Evolutionary conservation across 2,113 vertebrate species (phyloP), one percentile per base, ranked within the genome.

Genomic region (Brachypteracias leptosomus): DNA sequence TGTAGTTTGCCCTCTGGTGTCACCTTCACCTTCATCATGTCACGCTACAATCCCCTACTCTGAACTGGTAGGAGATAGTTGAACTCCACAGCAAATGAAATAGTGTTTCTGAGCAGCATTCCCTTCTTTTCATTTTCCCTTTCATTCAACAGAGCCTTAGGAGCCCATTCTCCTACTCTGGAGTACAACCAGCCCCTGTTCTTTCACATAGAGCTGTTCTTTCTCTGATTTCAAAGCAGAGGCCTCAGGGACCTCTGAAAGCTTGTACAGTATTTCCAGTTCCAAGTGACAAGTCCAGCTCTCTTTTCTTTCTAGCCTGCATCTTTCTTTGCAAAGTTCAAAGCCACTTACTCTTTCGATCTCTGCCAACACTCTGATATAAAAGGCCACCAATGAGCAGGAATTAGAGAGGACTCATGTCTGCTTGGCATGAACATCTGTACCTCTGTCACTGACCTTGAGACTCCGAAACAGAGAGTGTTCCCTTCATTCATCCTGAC

Each of bases 81-180:
- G 67, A 96, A 93, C 55, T 90, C 63, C 42, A 63, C 35, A 54
- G 35, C 68, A 66, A 46, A 94, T 2, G 0, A 33, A 82, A 85
- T 9, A 51, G 8, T 13, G 24, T 62, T 91, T 93, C 82, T 80
- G 72, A 77, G 63, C 21, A 59, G 51, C 13, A n/a, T 80, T 62
- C 42, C 62, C 16, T 46, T 82, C 78, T 95, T 90, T 91, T 93
- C 55, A 71, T 89, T 93, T 95, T 85, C 55, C 33, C 26, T 94
- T 91, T 93, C 26, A 85, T 96, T 96, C 91, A 83, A 28, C 62
- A 90, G 67, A 95, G 74, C 92, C 76, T 79, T 91, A 86, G 90
- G 92, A 93, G 79, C 46, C 59, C 59, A 66, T 95, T 95, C 85
- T 92, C 76, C 72, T 51, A 74, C 42, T 90, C 86, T 44, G 26